Conservation (phyloP, 2,888 invertebrate genomes). For the Coelinius sp. region DNA sequence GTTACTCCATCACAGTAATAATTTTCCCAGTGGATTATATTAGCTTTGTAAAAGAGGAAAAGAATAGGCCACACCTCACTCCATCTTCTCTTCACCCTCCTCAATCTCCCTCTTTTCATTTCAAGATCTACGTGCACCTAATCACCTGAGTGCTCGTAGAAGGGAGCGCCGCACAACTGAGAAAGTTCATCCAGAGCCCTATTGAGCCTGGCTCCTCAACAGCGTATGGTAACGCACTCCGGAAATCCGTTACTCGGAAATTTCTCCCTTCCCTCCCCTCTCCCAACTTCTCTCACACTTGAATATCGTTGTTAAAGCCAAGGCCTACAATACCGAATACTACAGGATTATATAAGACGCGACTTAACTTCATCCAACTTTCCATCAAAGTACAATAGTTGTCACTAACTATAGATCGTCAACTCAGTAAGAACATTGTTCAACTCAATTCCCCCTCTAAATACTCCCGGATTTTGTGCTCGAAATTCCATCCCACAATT, state of each 20-base stretch:
- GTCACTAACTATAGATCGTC: conserved; percentile 4
- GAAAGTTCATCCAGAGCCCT: conserved; percentile 35
- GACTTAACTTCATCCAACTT: neutral
- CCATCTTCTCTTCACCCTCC: neutral
- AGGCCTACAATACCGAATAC: neutral
- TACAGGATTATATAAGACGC: neutral
- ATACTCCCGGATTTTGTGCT: neutral
- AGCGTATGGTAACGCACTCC: conserved; percentile 46
- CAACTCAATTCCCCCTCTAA: neutral
- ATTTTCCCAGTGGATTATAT: neutral
- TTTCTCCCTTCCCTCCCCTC: neutral
- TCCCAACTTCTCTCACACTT: neutral
- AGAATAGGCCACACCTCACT: neutral
- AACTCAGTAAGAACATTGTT: neutral
- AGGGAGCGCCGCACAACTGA: conserved; percentile 21
- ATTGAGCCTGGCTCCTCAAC: conserved; percentile 25
- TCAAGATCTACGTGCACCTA: conserved; percentile 42
- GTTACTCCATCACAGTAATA: neutral
- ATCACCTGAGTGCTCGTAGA: conserved; percentile 47
- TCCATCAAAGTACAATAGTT: neutral
- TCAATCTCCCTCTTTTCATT: conserved; percentile 10
- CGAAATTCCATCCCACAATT: neutral
- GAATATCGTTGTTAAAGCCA: neutral
- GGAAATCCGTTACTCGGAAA: conserved; percentile 41
- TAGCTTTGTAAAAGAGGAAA: neutral